Evolutionary conservation across 2,888 invertebrate genomes (phyloP), one percentile per base, ranked within the genome.

Genomic region (Cheilosia vulpina): DNA sequence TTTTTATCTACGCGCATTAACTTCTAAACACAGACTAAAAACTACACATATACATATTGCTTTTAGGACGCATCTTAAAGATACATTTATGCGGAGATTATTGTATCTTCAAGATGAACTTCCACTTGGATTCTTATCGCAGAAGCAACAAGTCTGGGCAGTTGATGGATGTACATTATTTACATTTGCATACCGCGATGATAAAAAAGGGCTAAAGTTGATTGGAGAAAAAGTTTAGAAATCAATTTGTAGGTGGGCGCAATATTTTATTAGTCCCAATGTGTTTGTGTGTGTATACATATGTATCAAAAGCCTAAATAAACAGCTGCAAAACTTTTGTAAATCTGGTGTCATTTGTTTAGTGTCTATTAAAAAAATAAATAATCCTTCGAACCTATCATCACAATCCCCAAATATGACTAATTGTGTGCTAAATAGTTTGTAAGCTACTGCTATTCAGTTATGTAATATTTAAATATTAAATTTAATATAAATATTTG

Each of bases 111-210:
- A 88, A 87, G 89, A 88, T 34, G 45, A 62, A 85, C 69, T 83
- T 60, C 60, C 21, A 19, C 55, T 19, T 6, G 57, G 5, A 21
- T 60, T 80, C 53, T 84, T 63, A 53, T 84, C 77, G 85, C 82
- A 87, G 90, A 91, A 92, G 92, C 88, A 91, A 90, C 91, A 92
- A 92, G 91, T 92, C 91, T 92, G 91, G 92, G 90, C 92, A 91
- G 91, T 90, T 91, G 92, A 92, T 91, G 91, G 91, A 91, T 89
- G 88, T 91, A 92, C 90, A 90, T 88, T 58, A 50, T 75, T 84
- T 65, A 21, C 21, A 60, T 66, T 66, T 58, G 50, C 50, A 24
- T 71, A 27, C 41, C 41, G 43, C 68, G 76, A 76, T 63, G 55
- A 43, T 34, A 50, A 62, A 62, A 62, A 6, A 73, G 45, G 43